Conservation (phyloP, 2,113 vertebrate species). For the Aegotheles bennettii region DNA sequence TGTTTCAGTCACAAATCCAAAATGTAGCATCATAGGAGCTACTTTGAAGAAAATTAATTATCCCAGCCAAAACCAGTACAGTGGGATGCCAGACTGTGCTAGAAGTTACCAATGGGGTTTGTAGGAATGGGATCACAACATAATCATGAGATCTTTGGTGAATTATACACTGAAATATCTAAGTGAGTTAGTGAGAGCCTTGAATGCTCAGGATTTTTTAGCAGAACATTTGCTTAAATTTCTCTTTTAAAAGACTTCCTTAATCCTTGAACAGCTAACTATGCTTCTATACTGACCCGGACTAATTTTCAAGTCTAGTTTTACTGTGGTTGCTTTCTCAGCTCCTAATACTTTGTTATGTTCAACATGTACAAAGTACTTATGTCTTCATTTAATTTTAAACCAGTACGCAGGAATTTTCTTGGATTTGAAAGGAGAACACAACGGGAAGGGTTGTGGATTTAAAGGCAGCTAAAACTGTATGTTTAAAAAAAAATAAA, state of each 20-base stretch:
- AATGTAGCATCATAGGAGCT: fast-evolving
- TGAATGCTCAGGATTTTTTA: neutral
- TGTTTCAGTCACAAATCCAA: neutral
- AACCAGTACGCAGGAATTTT: neutral
- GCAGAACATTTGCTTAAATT: neutral
- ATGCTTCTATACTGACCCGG: neutral
- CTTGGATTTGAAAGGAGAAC: neutral
- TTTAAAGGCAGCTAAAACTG: neutral
- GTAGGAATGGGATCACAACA: neutral
- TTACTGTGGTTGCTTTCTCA: neutral
- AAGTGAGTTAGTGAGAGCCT: neutral
- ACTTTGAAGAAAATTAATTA: neutral
- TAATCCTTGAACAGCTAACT: neutral
- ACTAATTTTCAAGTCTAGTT: neutral
- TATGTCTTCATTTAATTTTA: neutral
- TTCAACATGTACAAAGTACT: neutral
- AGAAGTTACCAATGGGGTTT: neutral
- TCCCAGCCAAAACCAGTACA: neutral
- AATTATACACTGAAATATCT: neutral
- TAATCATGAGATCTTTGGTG: neutral
- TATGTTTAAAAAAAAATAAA: fast-evolving
- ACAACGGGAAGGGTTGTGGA: neutral
- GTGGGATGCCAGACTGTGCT: neutral
- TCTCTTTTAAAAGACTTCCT: neutral
- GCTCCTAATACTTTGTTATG: neutral